Evolutionary conservation across 2,888 invertebrate species (phyloP).

Genomic region (Tipula unca): DNA sequence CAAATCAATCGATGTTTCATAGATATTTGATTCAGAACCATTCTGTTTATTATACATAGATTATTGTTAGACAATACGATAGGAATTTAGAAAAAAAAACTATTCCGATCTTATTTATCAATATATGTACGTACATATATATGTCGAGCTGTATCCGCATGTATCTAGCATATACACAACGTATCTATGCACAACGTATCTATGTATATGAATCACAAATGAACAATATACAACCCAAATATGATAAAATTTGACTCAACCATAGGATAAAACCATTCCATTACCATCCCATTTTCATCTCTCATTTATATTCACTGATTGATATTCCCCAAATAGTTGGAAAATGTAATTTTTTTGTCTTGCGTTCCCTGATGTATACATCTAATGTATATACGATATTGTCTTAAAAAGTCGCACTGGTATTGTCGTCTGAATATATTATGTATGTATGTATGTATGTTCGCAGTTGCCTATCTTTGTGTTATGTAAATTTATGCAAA

Average conservation of each 20-base stretch:
- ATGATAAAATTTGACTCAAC: not conserved
- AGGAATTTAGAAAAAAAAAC: not conserved
- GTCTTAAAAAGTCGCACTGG: not conserved
- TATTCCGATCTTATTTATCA: not conserved
- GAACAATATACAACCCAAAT: not conserved
- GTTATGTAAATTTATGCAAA: not conserved
- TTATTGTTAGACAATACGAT: not conserved
- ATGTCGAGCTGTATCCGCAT: not conserved
- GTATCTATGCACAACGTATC: not conserved
- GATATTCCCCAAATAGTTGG: not conserved
- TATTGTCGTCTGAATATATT: not conserved
- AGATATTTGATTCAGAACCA: too few relatives aligned
- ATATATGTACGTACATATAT: not conserved
- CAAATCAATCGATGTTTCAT: not conserved
- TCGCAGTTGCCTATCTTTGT: not conserved
- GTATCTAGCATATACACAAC: not conserved
- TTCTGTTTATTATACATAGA: not conserved
- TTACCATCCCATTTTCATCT: not conserved
- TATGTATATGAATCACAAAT: not conserved
- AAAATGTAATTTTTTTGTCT: not conserved
- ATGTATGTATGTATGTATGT: too few relatives aligned
- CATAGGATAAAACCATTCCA: not conserved
- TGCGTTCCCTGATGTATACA: not conserved
- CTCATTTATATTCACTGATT: constrained; percentile 14
- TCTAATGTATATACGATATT: not conserved